Base-by-base conservation (phyloP, 2,888 invertebrate genomes). In the Patella pellucida region DNA sequence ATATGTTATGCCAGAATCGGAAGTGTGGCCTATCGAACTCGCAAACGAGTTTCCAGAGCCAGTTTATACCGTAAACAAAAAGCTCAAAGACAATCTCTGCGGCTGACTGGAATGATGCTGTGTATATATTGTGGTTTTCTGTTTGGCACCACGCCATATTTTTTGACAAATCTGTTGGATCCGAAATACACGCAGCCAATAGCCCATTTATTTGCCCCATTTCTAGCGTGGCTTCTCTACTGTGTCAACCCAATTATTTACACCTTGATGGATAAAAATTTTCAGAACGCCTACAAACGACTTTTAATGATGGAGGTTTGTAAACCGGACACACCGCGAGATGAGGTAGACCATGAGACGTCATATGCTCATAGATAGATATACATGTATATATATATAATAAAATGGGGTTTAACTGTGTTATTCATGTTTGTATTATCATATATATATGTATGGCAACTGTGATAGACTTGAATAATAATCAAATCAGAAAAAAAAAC, bases 31-130 rank as follows among this genome's bases (percentile, higher is more conserved):
- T 84, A 81, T 68, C 80, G 84, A 50, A 79, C 82, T 56, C 82
- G 86, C 79, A 81, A 83, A 71, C 78, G 82, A 9, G 84, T 83
- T 3, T 77, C 81, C 11, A 75, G 85, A 5, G 82, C 83, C 50
- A 86, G 84, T 75, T 52, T 76, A 54, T 78, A 79, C 76, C 77
- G 80, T 16, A 73, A 73, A 50, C 80, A 82, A 72, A 79, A 76
- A 68, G 72, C 74, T 1, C 76, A 78, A 52, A 74, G 80, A 19
- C 79, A 81, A 23, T 85, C 87, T 12, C 77, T 88, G 50, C 79
- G 85, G 52, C 81, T 88, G 2, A 85, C 88, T 0, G 84, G 81
- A 51, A 88, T 87, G 86, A 88, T 88, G 88, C 74, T 86, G 72
- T 84, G 85, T 78, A 87, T 87, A 73, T 88, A 87, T 80, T 79